Evolutionary conservation across 2,888 invertebrate genomes (phyloP).

Genomic region (Protophormia terraenovae): DNA sequence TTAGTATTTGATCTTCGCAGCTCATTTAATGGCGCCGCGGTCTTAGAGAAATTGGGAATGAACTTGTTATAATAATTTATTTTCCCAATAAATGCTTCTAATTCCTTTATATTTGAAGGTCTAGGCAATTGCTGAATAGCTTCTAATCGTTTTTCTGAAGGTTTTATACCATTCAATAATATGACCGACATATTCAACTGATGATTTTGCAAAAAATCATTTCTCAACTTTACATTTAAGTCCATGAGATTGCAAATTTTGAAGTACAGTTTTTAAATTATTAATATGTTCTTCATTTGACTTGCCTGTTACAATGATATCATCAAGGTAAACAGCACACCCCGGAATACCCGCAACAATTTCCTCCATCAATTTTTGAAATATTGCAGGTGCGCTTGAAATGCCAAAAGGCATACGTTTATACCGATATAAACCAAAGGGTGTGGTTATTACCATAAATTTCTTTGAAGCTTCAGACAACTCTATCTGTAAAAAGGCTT

Average conservation of each 20-base stretch:
- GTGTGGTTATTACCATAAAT: constrained; percentile 62
- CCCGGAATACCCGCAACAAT: constrained; percentile 43
- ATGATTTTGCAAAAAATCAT: not conserved
- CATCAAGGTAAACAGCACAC: constrained; percentile 63
- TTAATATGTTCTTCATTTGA: no score
- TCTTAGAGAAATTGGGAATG: no score
- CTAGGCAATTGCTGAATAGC: constrained; percentile 53
- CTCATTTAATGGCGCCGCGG: constrained; percentile 28
- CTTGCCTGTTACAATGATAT: constrained; percentile 3
- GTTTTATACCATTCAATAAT: not conserved
- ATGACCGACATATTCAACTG: not conserved
- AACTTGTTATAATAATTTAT: no score
- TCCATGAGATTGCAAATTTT: not conserved
- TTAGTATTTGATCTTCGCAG: constrained; percentile 9
- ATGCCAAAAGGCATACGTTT: constrained; percentile 60
- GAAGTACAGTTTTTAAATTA: not conserved
- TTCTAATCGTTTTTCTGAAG: constrained; percentile 24
- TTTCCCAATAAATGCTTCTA: no score
- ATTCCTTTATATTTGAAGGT: constrained; percentile 38
- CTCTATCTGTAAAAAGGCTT: constrained; percentile 62
- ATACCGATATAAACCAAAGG: constrained; percentile 60
- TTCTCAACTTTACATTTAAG: not conserved
- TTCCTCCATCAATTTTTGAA: constrained; percentile 55
- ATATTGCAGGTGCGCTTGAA: constrained; percentile 57
- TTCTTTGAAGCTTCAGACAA: constrained; percentile 53